Conservation (phyloP, 2,797 vertebrate genomes). For the Xiphophorus birchmanni region DNA sequence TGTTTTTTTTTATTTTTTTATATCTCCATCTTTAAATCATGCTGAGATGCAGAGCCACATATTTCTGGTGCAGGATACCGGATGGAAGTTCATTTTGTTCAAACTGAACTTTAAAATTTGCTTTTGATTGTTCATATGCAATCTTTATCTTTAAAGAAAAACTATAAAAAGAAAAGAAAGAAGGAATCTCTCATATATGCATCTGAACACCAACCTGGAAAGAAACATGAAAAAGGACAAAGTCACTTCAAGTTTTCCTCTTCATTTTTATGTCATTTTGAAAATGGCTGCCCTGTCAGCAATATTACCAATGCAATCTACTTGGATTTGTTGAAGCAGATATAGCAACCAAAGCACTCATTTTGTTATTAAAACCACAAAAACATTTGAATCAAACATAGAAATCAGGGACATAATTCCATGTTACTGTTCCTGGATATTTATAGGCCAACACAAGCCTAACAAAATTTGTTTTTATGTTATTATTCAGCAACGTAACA, state of each 20-base stretch:
- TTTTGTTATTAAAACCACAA: background rate
- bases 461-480: background rate
- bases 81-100: conserved; percentile 56
- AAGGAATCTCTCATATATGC: background rate
- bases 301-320: conserved; percentile 5
- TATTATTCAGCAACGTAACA: background rate
- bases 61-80: conserved; percentile 80
- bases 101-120: conserved; percentile 7
- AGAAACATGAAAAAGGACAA: conserved; percentile 11
- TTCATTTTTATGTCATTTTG: background rate
- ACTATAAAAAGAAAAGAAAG: too few relatives aligned
- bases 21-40: conserved; percentile 15
- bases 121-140: conserved; percentile 22
- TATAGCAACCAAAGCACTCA: background rate
- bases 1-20: background rate
- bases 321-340: background rate
- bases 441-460: background rate
- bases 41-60: conserved; percentile 33
- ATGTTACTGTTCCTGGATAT: background rate
- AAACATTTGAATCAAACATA: background rate
- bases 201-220: background rate
- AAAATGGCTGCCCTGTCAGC: background rate
- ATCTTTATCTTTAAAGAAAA: conserved; percentile 9
- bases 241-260: background rate
- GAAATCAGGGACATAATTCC: background rate